Evolutionary conservation across 1,140 invertebrate genomes (phyloP).

Genomic region (Apis florea): DNA sequence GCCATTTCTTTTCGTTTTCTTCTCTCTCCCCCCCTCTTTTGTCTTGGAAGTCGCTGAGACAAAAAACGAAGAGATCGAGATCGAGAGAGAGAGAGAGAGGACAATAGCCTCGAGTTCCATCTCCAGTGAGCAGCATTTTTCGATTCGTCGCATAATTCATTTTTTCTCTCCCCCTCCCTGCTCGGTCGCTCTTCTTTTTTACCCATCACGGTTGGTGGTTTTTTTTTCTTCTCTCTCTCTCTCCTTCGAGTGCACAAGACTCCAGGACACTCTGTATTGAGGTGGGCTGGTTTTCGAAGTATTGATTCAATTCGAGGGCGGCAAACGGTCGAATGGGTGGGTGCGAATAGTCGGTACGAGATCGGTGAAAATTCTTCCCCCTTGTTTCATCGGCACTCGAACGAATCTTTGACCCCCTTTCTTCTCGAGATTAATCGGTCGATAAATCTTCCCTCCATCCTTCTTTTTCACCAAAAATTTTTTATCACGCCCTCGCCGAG

Average conservation of each 20-base stretch:
- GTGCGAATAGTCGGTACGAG: neutral
- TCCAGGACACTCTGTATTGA: slow-evolving; percentile 39
- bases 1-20: neutral
- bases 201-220: slow-evolving; percentile 4
- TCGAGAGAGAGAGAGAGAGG: slow-evolving; percentile 13
- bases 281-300: slow-evolving; percentile 46
- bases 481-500: no score
- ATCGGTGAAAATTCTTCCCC: slow-evolving; percentile 24
- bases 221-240: slow-evolving; percentile 31
- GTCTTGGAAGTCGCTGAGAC: neutral
- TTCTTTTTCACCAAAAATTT: no score
- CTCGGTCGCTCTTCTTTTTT: neutral
- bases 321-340: neutral
- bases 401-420: neutral
- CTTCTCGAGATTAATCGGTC: neutral
- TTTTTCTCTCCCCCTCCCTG: slow-evolving; percentile 50
- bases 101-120: slow-evolving; percentile 65
- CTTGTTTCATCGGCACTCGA: neutral
- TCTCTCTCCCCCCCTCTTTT: slow-evolving; percentile 24
- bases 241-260: neutral
- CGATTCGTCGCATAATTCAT: slow-evolving; percentile 70
- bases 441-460: neutral
- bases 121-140: slow-evolving; percentile 71
- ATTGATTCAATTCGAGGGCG: slow-evolving; percentile 53
- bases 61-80: slow-evolving; percentile 6